Conservation (phyloP, 2,888 invertebrate genomes). For the Drepana falcataria region DNA sequence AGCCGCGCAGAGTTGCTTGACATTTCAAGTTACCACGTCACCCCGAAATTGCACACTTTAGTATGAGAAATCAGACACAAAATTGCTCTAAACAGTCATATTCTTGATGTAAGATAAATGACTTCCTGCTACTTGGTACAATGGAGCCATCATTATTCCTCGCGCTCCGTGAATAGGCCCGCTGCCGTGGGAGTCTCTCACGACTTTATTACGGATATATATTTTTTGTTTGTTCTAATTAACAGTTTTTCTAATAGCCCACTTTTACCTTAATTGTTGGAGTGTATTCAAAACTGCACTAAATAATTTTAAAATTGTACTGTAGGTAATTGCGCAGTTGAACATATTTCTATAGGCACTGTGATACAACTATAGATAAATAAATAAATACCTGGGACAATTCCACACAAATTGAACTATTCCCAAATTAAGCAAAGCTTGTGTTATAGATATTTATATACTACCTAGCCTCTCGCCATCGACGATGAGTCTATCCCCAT, state of each 20-base stretch:
- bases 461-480: no score
- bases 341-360: background rate
- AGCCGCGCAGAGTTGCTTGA: constrained; percentile 32
- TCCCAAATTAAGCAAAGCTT: no score
- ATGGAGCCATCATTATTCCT: constrained; percentile 74
- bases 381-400: no score
- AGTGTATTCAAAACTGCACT: constrained; percentile 25
- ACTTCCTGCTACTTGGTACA: constrained; percentile 74
- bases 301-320: constrained; percentile 21
- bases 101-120: constrained; percentile 78
- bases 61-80: constrained; percentile 72
- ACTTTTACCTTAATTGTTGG: constrained; percentile 75
- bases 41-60: constrained; percentile 70
- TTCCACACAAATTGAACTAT: no score
- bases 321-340: background rate
- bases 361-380: no score
- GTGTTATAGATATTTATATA: no score
- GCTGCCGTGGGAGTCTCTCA: constrained; percentile 73
- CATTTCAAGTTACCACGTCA: constrained; percentile 36
- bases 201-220: constrained; percentile 76
- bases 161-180: constrained; percentile 57
- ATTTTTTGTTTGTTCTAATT: constrained; percentile 76
- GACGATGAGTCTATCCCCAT: no score
- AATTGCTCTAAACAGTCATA: constrained; percentile 77
- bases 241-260: constrained; percentile 71